Evolutionary conservation across 2,888 invertebrate species (phyloP).

Genomic region (Schizaphis graminum): DNA sequence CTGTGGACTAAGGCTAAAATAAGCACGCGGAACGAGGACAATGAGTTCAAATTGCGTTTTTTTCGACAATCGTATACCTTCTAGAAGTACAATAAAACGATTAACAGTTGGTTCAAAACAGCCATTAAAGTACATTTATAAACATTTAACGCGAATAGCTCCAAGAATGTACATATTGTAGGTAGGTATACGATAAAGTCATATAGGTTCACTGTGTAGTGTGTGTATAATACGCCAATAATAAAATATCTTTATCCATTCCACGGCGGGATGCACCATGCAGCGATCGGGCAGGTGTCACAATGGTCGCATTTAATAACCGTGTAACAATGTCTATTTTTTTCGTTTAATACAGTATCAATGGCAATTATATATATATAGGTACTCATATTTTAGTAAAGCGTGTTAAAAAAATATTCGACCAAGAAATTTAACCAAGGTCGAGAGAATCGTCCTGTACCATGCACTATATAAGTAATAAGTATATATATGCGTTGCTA

Average conservation of each 20-base stretch:
- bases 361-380: neutral
- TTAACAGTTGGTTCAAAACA: conserved; percentile 25
- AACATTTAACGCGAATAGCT: conserved; percentile 45
- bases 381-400: neutral
- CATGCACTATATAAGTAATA: neutral
- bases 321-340: conserved; percentile 59
- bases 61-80: neutral
- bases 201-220: neutral
- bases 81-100: neutral
- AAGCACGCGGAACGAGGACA: conserved; percentile 30
- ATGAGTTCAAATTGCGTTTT: conserved; percentile 25
- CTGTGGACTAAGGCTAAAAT: conserved; percentile 31
- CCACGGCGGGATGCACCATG: conserved; percentile 43
- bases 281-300: conserved; percentile 54
- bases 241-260: conserved; percentile 37
- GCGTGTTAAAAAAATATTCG: neutral
- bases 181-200: neutral
- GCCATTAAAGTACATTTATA: conserved; percentile 21
- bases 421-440: conserved; percentile 24
- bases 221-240: neutral
- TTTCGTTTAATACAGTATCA: neutral
- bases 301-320: conserved; percentile 48
- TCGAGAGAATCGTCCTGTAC: neutral
- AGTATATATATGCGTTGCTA: neutral
- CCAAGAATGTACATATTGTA: neutral